Conservation (phyloP, 2,113 vertebrate species). For the Alethe castanea region DNA sequence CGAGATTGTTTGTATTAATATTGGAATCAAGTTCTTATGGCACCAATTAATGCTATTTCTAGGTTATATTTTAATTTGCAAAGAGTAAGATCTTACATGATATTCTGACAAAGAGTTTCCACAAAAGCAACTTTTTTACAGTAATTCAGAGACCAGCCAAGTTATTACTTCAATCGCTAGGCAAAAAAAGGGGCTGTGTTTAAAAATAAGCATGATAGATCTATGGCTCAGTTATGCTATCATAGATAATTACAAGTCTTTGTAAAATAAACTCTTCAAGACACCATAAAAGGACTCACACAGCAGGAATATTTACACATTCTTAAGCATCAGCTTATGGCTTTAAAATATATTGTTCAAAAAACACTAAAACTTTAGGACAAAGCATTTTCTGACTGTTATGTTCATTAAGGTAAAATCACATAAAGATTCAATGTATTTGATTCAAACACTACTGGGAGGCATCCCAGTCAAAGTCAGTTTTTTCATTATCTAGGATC, state of each 20-base stretch:
- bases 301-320: slow-evolving; percentile 14
- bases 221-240: background rate
- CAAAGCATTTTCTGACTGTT: slow-evolving; percentile 28
- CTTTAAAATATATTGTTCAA: slow-evolving; percentile 26
- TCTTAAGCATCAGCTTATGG: slow-evolving; percentile 11
- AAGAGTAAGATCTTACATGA: background rate
- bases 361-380: slow-evolving; percentile 12
- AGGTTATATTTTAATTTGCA: slow-evolving; percentile 32
- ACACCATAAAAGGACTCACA: slow-evolving; percentile 19
- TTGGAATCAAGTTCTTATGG: slow-evolving; percentile 40
- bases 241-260: background rate
- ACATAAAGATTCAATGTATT: background rate
- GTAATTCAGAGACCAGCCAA: background rate
- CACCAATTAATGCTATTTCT: slow-evolving; percentile 12
- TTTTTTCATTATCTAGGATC: background rate
- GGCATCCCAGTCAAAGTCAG: background rate
- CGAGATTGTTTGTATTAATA: background rate
- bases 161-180: slow-evolving; percentile 40
- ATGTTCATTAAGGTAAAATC: background rate
- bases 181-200: background rate
- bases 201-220: slow-evolving; percentile 8
- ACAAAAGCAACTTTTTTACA: background rate
- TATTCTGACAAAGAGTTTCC: background rate
- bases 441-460: background rate
- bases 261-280: slow-evolving; percentile 17